Evolutionary conservation across 1,140 invertebrate species (phyloP), one percentile per base, ranked within the genome.

Genomic region (Rhopalosiphum maidis): DNA sequence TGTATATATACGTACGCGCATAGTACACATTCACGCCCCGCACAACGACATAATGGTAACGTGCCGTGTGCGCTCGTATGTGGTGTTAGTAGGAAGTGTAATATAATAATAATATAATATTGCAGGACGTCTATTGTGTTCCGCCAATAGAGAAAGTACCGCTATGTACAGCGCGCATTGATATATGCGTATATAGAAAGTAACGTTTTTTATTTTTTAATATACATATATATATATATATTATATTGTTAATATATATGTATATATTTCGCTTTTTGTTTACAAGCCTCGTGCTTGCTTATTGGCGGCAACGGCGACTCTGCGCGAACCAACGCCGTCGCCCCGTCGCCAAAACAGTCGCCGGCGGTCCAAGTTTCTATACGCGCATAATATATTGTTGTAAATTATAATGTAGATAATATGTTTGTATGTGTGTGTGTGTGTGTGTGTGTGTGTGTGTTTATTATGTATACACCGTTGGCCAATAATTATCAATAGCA

Each of bases 101-200:
- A 83, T 86, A 55, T 89, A 87, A 48, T 48, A 48, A 86, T 90
- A 55, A 60, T 68, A 91, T 83, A 68, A 54, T 86, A 85, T 86
- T 86, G 77, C 88, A 37, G 88, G 43, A 51, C 91, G 91, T 55
- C 91, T 86, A 93, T 93, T 93, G 91, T 93, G 46, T 83, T 83
- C 35, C 23, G 23, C 91, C 35, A 93, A 93, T 93, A 86, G 91
- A 93, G 91, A 93, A 93, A 93, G 91, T 93, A 85, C 91, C 91
- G 91, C 82, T 93, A 93, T 93, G 51, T 54, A 48, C 46, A 30
- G 48, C 48, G 82, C 35, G 82, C 54, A 55, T 90, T 90, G 89
- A 90, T 90, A 90, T 90, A 54, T 35, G 82, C 46, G 82, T 93
- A 93, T 91, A 83, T 93, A 93, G 91, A 93, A 93, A 93, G 91